Percentiles rank a stretch among this genome's conserved stretches.
These are phyloP conservation scores for Zeugodacus cucurbitae DNA, from an alignment of 1,140 invertebrate genomes.

Conservation along the genomic window DNA sequence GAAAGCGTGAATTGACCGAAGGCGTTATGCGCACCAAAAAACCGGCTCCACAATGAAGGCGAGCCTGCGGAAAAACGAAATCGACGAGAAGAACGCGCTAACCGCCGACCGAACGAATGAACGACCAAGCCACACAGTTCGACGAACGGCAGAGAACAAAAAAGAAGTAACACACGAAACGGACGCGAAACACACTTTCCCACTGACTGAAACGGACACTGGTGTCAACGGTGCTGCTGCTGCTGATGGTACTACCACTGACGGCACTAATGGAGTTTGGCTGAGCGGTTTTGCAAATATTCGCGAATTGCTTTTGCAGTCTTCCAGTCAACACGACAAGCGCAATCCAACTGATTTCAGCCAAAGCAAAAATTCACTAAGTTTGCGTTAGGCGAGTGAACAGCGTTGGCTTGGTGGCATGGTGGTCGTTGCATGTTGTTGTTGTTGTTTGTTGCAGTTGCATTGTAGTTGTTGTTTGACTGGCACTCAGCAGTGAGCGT, in stretches of 20 bases:
- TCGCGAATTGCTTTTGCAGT: conserved; percentile 29
- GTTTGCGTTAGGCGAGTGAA: not conserved
- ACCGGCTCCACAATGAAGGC: not conserved
- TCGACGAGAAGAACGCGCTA: not conserved
- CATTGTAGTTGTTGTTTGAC: not conserved
- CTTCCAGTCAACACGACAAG: conserved; percentile 37
- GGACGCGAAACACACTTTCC: not conserved
- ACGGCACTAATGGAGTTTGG: not conserved
- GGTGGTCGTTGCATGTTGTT: not conserved
- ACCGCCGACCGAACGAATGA: not conserved
- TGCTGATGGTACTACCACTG: not conserved
- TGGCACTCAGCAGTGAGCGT: not conserved
- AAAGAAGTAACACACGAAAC: no score
- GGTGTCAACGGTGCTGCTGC: not conserved
- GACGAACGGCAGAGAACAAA: not conserved
- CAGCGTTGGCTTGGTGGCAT: not conserved
- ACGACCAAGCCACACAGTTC: not conserved
- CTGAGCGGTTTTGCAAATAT: conserved; percentile 26
- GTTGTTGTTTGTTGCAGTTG: not conserved
- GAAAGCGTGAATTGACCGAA: not conserved
- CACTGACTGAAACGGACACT: not conserved
- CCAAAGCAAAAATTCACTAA: conserved; percentile 3
- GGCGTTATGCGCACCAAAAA: conserved; percentile 6
- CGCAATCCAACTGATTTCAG: conserved; percentile 18
- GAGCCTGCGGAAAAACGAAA: not conserved